Percentiles rank a stretch among this genome's conserved stretches.
Conservation (phyloP, 2,113 vertebrate genomes). For the Alligator mississippiensis region DNA sequence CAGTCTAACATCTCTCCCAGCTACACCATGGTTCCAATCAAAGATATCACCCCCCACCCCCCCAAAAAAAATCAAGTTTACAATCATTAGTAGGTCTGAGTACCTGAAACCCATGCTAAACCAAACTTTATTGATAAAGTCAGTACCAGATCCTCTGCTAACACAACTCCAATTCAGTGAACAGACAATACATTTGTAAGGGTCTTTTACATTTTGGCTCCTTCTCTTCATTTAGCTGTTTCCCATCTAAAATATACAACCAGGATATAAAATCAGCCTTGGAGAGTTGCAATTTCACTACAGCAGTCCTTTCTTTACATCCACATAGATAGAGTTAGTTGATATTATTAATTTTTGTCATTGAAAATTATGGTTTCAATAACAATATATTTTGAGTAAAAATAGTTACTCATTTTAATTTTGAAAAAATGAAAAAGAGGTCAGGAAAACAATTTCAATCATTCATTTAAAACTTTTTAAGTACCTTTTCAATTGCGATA, state of each 20-base stretch:
- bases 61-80: neutral
- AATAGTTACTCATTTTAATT: slow-evolving; percentile 8
- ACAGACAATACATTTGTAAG: neutral
- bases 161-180: neutral
- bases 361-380: neutral
- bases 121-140: neutral
- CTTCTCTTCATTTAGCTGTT: neutral
- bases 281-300: neutral
- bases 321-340: slow-evolving; percentile 4
- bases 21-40: too few relatives aligned
- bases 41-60: too few relatives aligned
- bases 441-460: slow-evolving; percentile 15
- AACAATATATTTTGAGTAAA: neutral
- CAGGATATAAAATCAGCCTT: neutral
- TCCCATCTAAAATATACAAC: neutral
- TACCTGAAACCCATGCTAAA: neutral
- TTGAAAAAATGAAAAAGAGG: neutral
- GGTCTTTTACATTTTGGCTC: neutral
- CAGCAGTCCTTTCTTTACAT: neutral
- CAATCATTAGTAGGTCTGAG: neutral
- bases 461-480: neutral
- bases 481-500: slow-evolving; percentile 6
- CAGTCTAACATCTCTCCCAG: too few relatives aligned
- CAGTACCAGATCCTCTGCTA: neutral
- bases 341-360: slow-evolving; percentile 24